Base-by-base conservation (phyloP, 2,797 vertebrate species). In the Clarias fuscus region DNA sequence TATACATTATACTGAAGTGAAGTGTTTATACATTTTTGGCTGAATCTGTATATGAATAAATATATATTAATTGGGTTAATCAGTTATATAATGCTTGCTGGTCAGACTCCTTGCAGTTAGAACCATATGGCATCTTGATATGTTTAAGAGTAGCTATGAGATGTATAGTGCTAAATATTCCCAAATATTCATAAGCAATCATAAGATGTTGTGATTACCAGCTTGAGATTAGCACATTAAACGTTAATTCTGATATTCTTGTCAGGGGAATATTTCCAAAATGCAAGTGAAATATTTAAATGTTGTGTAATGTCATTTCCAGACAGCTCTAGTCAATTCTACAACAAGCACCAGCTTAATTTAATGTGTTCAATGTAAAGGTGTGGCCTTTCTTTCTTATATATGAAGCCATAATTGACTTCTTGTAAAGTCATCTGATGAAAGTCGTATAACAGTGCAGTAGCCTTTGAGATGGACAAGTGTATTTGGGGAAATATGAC, bases 361-460 rank as follows among this genome's bases (percentile, higher is more conserved):
- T 56, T 20, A 67, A 5, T 43, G 24, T 15, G 24, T 80, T 76
- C 20, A 68, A 27, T 75, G 7, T 84, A 40, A 8, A 68, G 43
- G 85, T 20, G 22, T 40, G 33, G 0, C 17, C 13, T 33, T 82
- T 76, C 64, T 59, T 48, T 83, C 18, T 37, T 61, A 76, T 64
- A 88, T 90, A 67, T 90, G 68, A 86, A 91, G 6, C 33, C 91
- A 92, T 90, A 75, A 15, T 67, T 91, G 92, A 86, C 48, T 87
- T 56, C 87, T 59, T 59, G 61, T 30, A 61, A 78, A 59, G 30
- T 76, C n/a, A 30, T 80, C 27, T 37, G 13, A 88, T 68, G 37
- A 8, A 76, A 90, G 82, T 90, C 89, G 85, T 78, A 89, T 90
- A 86, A 88, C 79, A 83, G 86, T 37, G 30, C 15, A 17, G 11